phyloP scores from a whole-genome alignment of 2,888 invertebrate genomes.

The Sphinx pinastri region DNA sequence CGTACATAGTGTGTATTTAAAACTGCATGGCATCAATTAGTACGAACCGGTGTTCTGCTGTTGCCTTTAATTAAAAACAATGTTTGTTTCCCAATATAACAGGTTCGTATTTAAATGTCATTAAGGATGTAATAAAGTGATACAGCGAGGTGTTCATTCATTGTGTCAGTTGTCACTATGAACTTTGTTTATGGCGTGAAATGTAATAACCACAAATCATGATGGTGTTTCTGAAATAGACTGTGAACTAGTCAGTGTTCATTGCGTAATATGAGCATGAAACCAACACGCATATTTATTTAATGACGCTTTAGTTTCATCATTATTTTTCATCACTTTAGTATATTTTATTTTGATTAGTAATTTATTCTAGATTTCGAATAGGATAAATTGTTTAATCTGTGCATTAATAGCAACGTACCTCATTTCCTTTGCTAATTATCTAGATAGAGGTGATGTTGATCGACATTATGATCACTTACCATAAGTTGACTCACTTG shows the following conservation, averaged over 20 bases:
- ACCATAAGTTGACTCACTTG: too few relatives aligned
- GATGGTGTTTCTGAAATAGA: background rate
- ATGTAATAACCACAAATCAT: constrained; percentile 16
- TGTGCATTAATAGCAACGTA: too few relatives aligned
- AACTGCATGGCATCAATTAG: constrained; percentile 19
- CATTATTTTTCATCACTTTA: too few relatives aligned
- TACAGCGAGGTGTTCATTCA: constrained; percentile 1
- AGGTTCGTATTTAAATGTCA: constrained; percentile 4
- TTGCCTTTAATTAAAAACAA: constrained; percentile 22
- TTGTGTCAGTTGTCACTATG: background rate
- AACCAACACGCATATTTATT: background rate
- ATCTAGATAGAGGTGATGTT: too few relatives aligned
- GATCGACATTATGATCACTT: too few relatives aligned
- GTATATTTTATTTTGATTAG: too few relatives aligned
- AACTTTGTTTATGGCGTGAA: constrained; percentile 14
- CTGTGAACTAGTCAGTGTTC: too few relatives aligned
- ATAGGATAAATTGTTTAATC: too few relatives aligned
- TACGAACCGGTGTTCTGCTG: constrained; percentile 8
- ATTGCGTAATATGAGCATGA: background rate
- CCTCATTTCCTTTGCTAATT: too few relatives aligned
- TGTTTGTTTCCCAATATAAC: constrained; percentile 10
- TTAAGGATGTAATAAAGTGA: constrained; percentile 4
- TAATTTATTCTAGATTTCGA: too few relatives aligned
- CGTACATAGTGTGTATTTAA: background rate
- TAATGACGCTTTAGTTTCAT: background rate